These are phyloP conservation scores for Spondyliosoma cantharus DNA, from an alignment of 2,797 vertebrate genomes.

Conservation along the genomic window DNA sequence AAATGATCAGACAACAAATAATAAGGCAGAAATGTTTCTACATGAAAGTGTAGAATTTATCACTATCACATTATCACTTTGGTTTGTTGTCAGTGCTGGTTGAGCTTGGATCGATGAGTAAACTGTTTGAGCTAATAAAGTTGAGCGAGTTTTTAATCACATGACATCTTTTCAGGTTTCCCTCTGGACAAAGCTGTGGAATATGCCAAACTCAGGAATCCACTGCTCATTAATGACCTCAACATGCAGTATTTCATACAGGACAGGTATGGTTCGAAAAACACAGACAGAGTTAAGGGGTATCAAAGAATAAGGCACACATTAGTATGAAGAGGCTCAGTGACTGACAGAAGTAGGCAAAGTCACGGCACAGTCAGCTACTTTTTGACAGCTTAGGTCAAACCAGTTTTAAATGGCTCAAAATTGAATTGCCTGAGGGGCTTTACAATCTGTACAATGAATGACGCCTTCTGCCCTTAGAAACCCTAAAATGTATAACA, in stretches of 20 bases:
- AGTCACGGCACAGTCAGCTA: no score
- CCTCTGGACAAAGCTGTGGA: slow-evolving; percentile 98
- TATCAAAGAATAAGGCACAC: background rate
- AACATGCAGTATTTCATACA: slow-evolving; percentile 99
- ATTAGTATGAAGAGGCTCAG: no score
- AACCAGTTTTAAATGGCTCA: no score
- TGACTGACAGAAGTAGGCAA: no score
- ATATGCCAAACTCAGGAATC: slow-evolving; percentile 94
- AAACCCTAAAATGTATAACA: no score
- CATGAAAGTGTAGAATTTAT: no score
- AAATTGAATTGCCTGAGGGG: no score
- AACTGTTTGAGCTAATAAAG: background rate
- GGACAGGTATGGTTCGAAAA: slow-evolving; percentile 87
- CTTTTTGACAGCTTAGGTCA: no score
- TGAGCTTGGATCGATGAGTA: background rate
- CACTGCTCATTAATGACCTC: slow-evolving; percentile 97
- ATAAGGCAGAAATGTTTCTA: background rate
- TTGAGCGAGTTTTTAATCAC: background rate
- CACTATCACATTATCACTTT: background rate
- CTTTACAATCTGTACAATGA: no score
- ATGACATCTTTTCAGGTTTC: slow-evolving; percentile 85
- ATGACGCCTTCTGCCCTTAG: no score
- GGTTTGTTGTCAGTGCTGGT: background rate
- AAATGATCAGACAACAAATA: background rate
- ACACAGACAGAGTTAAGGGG: background rate